These are phyloP conservation scores for Elanoides forficatus DNA, from an alignment of 2,113 vertebrate species.

Conservation along the genomic window DNA sequence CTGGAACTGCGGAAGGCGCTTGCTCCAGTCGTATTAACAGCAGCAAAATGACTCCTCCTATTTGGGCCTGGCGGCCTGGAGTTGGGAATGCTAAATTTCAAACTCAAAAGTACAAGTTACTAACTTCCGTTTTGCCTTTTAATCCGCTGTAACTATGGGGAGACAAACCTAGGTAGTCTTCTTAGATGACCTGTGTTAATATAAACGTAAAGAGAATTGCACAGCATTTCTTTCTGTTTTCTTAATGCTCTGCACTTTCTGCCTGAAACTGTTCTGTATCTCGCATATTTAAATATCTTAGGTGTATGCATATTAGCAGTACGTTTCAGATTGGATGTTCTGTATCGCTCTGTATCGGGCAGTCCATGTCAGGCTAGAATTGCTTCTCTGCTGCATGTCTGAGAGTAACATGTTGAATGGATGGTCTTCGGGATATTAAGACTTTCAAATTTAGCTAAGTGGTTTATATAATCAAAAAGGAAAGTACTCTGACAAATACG, in stretches of 20 bases:
- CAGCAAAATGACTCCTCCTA: not conserved
- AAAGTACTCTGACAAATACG: not conserved
- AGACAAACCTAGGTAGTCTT: not conserved
- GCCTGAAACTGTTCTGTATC: not conserved
- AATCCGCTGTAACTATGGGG: not conserved
- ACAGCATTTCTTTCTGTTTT: not conserved
- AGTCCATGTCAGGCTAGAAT: not conserved
- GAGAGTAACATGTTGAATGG: not conserved
- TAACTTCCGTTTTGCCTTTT: not conserved
- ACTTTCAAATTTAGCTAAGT: not conserved
- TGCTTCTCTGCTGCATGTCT: not conserved
- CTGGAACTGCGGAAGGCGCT: fast-evolving
- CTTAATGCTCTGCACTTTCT: not conserved
- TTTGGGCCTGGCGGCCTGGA: not conserved
- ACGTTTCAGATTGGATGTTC: not conserved
- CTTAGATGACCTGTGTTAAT: not conserved
- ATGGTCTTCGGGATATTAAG: not conserved
- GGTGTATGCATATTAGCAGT: not conserved
- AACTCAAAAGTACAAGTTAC: not conserved
- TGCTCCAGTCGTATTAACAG: not conserved
- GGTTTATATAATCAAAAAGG: not conserved
- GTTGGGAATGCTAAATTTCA: not conserved
- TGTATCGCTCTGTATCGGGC: not conserved
- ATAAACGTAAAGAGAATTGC: not conserved
- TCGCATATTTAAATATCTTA: not conserved